Percentiles rank a stretch among this genome's conserved stretches.
Evolutionary conservation across 2,113 vertebrate genomes (phyloP).

Genomic region (Globicephala melas): DNA sequence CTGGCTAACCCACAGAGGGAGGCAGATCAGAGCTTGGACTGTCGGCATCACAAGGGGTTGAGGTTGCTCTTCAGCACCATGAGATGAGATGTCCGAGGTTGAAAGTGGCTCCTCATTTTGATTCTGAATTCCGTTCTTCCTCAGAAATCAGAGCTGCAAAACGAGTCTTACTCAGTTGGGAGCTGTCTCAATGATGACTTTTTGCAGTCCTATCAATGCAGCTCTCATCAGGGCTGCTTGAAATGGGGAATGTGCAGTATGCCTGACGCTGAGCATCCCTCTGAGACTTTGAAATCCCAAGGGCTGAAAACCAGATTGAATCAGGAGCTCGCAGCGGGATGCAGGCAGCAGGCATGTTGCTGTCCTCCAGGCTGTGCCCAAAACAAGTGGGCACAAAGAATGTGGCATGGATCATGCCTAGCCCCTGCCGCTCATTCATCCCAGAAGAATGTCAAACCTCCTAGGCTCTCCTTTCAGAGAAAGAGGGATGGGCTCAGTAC

Average conservation of each 20-base stretch:
- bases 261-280: not conserved
- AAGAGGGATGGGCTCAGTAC: not conserved
- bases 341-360: no score
- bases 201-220: not conserved
- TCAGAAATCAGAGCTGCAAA: not conserved
- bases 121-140: not conserved
- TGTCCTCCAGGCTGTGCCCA: not conserved
- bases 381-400: not conserved
- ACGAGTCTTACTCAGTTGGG: rapidly evolving
- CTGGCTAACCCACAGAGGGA: no score
- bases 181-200: not conserved
- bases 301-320: not conserved
- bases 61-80: not conserved
- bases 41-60: not conserved
- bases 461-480: not conserved
- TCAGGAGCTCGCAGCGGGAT: not conserved
- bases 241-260: not conserved
- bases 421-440: not conserved
- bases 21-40: not conserved
- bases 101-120: not conserved
- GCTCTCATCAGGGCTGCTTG: not conserved
- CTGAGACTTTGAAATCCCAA: not conserved
- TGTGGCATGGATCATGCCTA: not conserved
- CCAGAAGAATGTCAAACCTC: not conserved
- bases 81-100: not conserved